Evolutionary conservation across 2,888 invertebrate species (phyloP).

Genomic region (Tholera decimalis): DNA sequence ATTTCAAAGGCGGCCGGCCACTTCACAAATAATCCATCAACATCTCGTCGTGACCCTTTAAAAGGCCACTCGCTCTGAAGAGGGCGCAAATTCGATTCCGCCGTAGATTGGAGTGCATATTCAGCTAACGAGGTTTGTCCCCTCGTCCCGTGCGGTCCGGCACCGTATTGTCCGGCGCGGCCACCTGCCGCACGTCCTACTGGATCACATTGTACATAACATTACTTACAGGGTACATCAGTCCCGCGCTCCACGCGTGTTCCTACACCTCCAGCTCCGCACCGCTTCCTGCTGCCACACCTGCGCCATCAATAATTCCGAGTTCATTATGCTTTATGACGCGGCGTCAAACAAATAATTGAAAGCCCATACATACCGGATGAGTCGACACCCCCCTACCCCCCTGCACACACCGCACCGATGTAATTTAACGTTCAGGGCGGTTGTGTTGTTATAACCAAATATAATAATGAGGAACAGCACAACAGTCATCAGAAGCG

Average conservation of each 20-base stretch:
- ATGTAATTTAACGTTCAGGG: conserved; percentile 23
- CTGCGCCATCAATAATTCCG: conserved; percentile 61
- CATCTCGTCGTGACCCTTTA: conserved; percentile 81
- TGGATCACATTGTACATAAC: too few species aligned
- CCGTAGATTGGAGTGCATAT: conserved; percentile 88
- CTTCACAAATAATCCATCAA: conserved; percentile 91
- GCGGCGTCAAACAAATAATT: conserved; percentile 63
- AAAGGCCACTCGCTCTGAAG: conserved; percentile 76
- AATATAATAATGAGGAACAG: not conserved
- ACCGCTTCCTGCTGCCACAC: conserved; percentile 48
- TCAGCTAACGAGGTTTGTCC: conserved; percentile 84
- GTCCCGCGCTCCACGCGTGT: too few species aligned
- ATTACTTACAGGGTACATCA: too few species aligned
- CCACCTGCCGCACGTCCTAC: conserved; percentile 37
- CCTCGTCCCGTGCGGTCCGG: conserved; percentile 31
- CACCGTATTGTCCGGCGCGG: conserved; percentile 30
- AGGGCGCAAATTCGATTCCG: conserved; percentile 85
- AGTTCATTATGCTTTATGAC: conserved; percentile 61
- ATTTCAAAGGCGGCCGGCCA: conserved; percentile 89
- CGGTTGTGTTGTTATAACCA: not conserved
- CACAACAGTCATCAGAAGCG: not conserved
- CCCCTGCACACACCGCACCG: not conserved
- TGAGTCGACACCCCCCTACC: conserved; percentile 45
- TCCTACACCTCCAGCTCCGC: too few species aligned
- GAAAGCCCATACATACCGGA: conserved; percentile 64